A percentile compares a stretch with the other conserved stretches of the same genome.
Conservation (phyloP, 1,140 invertebrate genomes). For the Condylostylus longicornis region DNA sequence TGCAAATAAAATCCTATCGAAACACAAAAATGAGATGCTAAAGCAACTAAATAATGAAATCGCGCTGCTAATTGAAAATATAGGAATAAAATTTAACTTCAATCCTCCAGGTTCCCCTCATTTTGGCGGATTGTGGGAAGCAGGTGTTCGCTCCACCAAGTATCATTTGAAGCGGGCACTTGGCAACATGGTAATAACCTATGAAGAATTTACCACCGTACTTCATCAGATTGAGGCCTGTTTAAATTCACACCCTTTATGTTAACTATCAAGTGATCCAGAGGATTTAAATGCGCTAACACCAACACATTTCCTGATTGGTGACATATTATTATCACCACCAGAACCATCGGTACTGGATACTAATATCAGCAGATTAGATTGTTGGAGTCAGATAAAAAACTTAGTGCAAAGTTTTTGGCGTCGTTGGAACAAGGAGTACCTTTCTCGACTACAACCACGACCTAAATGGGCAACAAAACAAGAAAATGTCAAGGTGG, state of each 20-base stretch:
- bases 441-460: conserved; percentile 9
- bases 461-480: conserved; percentile 9
- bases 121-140: conserved; percentile 25
- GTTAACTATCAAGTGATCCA: conserved; percentile 14
- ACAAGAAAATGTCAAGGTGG: conserved; percentile 5
- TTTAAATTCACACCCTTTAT: conserved; percentile 14
- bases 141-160: conserved; percentile 15
- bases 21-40: no score
- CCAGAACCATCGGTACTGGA: conserved; percentile 7
- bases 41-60: no score
- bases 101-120: conserved; percentile 20
- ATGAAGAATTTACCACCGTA: conserved; percentile 11
- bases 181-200: conserved; percentile 10
- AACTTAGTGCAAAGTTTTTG: conserved; percentile 10
- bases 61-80: no score
- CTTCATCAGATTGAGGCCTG: conserved; percentile 13
- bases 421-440: conserved; percentile 8
- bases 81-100: conserved; percentile 17
- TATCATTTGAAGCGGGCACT: conserved; percentile 8
- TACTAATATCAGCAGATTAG: conserved; percentile 5
- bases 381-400: conserved; percentile 13
- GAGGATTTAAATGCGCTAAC: conserved; percentile 16
- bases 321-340: conserved; percentile 13
- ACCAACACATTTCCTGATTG: conserved; percentile 22
- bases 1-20: no score